phyloP scores from a whole-genome alignment of 2,113 vertebrate genomes.

The Nasalis larvatus region DNA sequence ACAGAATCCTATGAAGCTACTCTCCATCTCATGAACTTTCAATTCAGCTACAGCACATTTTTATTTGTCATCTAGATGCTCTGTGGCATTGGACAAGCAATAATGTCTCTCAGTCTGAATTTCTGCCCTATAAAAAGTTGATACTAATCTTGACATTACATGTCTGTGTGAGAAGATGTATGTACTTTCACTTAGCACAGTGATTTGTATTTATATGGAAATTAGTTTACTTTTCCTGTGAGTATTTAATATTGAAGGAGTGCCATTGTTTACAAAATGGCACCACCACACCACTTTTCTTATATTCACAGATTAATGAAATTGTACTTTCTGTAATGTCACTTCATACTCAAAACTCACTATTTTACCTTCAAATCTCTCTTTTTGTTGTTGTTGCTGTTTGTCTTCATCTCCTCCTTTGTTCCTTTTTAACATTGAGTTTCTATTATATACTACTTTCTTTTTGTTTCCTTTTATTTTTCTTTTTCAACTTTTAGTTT shows the following conservation, averaged over 20 bases:
- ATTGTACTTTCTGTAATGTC: background rate
- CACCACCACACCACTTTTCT: background rate
- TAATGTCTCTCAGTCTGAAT: background rate
- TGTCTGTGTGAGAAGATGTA: background rate
- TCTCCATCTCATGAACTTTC: accelerated
- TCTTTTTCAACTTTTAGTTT: too few relatives aligned
- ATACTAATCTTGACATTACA: background rate
- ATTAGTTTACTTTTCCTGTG: background rate
- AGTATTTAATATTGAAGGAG: background rate
- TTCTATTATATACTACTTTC: background rate
- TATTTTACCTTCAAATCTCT: background rate
- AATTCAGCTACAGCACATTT: background rate
- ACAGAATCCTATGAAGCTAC: background rate
- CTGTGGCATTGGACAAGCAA: background rate
- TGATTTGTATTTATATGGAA: background rate
- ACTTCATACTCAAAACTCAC: background rate
- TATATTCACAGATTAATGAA: background rate
- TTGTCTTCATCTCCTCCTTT: background rate
- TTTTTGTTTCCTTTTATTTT: too few relatives aligned
- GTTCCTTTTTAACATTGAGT: background rate
- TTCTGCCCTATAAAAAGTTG: background rate
- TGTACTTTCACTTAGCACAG: background rate
- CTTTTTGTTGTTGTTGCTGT: background rate
- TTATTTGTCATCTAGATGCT: background rate
- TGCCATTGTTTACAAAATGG: background rate